Evolutionary conservation across 2,113 vertebrate species (phyloP).

Genomic region (Thinocorus orbignyianus): DNA sequence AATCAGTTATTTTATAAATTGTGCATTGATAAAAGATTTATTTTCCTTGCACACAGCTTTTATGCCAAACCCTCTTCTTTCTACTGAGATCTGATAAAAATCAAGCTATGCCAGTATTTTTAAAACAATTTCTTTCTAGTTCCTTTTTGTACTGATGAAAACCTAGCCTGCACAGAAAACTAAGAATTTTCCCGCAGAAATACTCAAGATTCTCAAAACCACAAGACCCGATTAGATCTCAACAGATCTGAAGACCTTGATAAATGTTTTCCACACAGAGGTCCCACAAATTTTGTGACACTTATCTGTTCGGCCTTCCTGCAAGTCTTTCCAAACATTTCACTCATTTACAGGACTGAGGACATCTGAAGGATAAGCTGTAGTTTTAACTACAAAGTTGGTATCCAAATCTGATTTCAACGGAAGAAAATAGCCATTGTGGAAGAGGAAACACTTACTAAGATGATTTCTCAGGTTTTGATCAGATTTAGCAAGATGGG

Average conservation of each 20-base stretch:
- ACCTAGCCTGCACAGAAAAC: background rate
- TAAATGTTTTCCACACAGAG: background rate
- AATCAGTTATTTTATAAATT: too few relatives aligned
- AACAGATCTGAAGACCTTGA: background rate
- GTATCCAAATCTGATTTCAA: background rate
- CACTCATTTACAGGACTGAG: background rate
- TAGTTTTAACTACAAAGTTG: background rate
- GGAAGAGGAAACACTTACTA: background rate
- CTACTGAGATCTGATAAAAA: background rate
- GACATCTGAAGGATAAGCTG: background rate
- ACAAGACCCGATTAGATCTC: background rate
- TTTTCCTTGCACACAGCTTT: background rate
- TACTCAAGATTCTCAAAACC: background rate
- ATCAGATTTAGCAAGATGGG: background rate
- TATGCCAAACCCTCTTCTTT: background rate
- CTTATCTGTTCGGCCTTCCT: background rate
- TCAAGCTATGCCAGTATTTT: background rate
- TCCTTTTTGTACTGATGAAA: background rate
- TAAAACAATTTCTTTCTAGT: background rate
- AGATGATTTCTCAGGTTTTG: background rate
- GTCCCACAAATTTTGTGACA: background rate
- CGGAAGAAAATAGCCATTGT: background rate
- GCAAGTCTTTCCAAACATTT: background rate
- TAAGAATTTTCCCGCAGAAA: background rate
- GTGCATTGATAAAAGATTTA: background rate